A percentile compares a stretch with the other conserved stretches of the same genome.
Conservation (phyloP, 2,797 vertebrate species). For the Urosaurus nigricauda region DNA sequence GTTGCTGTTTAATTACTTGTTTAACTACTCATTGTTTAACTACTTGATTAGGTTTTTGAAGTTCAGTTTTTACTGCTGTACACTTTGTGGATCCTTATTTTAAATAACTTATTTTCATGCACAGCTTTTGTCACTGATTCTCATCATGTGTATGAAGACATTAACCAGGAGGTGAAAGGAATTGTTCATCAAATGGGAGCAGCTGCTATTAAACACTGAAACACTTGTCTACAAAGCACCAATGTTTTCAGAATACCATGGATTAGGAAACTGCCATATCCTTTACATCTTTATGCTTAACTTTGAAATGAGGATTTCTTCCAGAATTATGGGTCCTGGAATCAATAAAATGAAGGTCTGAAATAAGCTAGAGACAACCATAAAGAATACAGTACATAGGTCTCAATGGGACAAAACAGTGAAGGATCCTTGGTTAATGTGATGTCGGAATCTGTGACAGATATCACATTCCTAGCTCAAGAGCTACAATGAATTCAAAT, state of each 20-base stretch:
- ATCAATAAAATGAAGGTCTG: not conserved
- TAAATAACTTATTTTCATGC: conserved; percentile 22
- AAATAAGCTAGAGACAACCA: not conserved
- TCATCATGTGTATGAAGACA: conserved; percentile 82
- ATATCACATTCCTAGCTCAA: not conserved
- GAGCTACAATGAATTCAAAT: not conserved
- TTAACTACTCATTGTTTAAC: not conserved
- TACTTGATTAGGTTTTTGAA: not conserved
- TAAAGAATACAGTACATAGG: not conserved
- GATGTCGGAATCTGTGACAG: not conserved
- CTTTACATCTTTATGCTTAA: not conserved
- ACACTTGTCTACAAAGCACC: not conserved
- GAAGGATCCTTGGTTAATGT: not conserved
- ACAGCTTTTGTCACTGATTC: fast-evolving
- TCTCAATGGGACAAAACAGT: not conserved
- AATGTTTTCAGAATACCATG: not conserved
- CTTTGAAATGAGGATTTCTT: not conserved
- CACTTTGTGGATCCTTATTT: not conserved
- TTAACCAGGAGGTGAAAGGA: conserved; percentile 67
- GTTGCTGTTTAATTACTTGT: too few relatives aligned
- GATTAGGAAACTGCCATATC: not conserved
- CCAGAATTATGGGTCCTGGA: not conserved
- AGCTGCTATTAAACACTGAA: conserved; percentile 66
- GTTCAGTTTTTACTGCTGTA: not conserved
- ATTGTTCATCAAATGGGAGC: conserved; percentile 67